Evolutionary conservation across 2,797 vertebrate genomes (phyloP).

Genomic region (Uromys caudimaculatus): DNA sequence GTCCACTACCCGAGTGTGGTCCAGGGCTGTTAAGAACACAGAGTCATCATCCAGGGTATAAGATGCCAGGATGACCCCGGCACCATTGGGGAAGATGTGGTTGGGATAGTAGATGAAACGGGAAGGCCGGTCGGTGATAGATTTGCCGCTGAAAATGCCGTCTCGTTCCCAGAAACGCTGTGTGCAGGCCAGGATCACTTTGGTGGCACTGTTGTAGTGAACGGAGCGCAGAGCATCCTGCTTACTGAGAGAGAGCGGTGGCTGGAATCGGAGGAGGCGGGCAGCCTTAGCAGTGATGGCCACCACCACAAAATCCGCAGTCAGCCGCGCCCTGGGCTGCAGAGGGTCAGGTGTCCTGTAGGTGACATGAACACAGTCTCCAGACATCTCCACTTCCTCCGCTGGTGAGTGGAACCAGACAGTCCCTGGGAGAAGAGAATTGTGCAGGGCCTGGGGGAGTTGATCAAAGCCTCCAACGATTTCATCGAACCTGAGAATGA

Average conservation of each 20-base stretch:
- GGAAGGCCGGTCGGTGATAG: conserved; percentile 80
- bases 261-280: conserved; percentile 79
- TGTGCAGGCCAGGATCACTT: conserved; percentile 75
- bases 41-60: conserved; percentile 77
- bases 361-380: neutral
- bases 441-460: conserved; percentile 63
- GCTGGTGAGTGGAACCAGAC: conserved; percentile 50
- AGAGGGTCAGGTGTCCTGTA: neutral
- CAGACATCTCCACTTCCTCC: neutral
- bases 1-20: neutral
- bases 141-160: conserved; percentile 72
- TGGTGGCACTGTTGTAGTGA: conserved; percentile 74
- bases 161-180: conserved; percentile 85
- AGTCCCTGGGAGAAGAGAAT: neutral
- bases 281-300: conserved; percentile 79
- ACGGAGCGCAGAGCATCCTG: conserved; percentile 69
- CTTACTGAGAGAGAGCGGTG: conserved; percentile 49
- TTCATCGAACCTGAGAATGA: conserved; percentile 58
- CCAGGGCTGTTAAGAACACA: conserved; percentile 74
- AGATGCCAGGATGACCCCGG: conserved; percentile 80
- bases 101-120: conserved; percentile 83
- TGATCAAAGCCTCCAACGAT: conserved; percentile 72
- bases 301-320: conserved; percentile 71
- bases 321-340: accelerated
- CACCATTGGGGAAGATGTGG: conserved; percentile 72